Base-by-base conservation (phyloP, 2,113 vertebrate species). In the Periophthalmus modestus region DNA sequence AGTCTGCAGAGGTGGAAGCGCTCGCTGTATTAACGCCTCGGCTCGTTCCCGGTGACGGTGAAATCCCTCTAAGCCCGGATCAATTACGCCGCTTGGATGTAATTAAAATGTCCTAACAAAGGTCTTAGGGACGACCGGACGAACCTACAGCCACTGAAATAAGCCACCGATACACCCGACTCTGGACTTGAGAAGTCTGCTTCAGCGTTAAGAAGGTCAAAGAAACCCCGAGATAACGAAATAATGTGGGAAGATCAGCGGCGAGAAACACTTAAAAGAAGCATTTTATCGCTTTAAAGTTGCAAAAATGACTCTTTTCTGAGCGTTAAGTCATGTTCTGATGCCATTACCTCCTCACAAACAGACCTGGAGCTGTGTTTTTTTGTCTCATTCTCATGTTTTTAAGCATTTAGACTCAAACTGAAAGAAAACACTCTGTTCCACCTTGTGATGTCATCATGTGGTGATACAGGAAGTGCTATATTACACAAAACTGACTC, bases 61-160 rank as follows among this genome's bases (percentile, higher is more conserved):
- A 92, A 92, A 92, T 91, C 90, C 90, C 86, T 89, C 83, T 90
- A 89, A 93, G 90, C 92, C 86, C 47, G 85, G 89, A 94, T 92
- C 92, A 91, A 93, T 92, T 92, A 90, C 89, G 88, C 83, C 73
- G 88, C 91, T 89, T 88, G 80, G 90, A 85, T 90, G 92, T 92
- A 92, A 94, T 94, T 93, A 93, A 91, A 93, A 93, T 78, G 89
- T 89, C 91, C 86, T 80, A 90, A 89, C 90, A 93, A 90, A 91
- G 89, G 89, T 91, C 19, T 88, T 92, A 83, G 75, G 88, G 74
- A 88, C 88, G 87, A 80, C 77, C 82, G 88, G 82, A 86, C 85
- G 87, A 82, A 79, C 80, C 74, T 79, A 36, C 59, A 9, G 58
- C 75, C 65, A 84, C 78, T 86, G 82, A 86, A 85, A 82, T 74